Evolutionary conservation across 1,140 invertebrate genomes (phyloP), one percentile per base, ranked within the genome.

Genomic region (Drosophila insularis): DNA sequence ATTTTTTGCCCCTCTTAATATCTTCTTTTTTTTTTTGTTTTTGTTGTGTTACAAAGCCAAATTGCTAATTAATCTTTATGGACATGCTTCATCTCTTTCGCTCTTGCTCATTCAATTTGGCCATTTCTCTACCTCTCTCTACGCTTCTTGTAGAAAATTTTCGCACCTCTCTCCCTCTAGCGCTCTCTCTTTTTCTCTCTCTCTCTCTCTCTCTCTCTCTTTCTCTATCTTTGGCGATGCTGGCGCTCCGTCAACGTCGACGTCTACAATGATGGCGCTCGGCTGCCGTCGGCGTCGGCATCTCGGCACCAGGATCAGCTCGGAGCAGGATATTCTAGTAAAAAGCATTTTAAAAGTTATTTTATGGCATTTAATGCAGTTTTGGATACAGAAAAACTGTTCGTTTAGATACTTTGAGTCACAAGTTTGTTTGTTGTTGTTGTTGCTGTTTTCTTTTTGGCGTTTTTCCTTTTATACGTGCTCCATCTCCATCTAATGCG

Each of bases 361-460:
- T 90, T 90, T 90, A 90, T 90, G 87, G 89, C 89, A 89, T 90
- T 90, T 90, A 90, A 90, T 90, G 87, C 87, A 90, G 87, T 89
- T 90, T 90, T 90, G 84, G 82, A 87, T 87, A 87, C 84, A 89
- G 82, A 87, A 87, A 87, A 87, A 87, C 82, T 89, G 75, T 89
- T 71, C 85, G 84, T 87, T 89, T 87, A 87, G 84, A 87, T 89
- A 84, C 84, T 87, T 89, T 87, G 84, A 82, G 76, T 80, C 64
- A 78, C 17, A 21, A 87, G 89, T 32, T 56, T 56, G 31, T 11
- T 35, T 58, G 32, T 31, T 60, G 55, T 63, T 10, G 11, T 27
- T 27, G 14, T 43, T 19, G 53, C 55, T 58, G 11, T 32, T 58
- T 21, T 46, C 7, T 14, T 59, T 40, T 50, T 46, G 5, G 13